Percentiles rank a stretch among this genome's conserved stretches.
Evolutionary conservation across 2,888 invertebrate genomes (phyloP).

Genomic region (Pterostichus niger): DNA sequence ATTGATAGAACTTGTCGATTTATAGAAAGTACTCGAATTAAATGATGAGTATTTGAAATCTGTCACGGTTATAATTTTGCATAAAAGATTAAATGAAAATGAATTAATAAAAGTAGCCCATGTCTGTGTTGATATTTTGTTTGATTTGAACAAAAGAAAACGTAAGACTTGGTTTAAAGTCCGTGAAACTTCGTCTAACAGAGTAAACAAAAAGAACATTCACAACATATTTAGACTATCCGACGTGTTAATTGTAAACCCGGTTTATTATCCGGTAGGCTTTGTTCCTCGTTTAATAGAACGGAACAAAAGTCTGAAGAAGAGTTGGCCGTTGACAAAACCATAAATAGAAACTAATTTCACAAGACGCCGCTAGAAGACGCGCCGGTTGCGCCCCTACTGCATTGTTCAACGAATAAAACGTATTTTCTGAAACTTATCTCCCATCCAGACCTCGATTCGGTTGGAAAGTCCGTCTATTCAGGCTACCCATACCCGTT

Average conservation of each 20-base stretch:
- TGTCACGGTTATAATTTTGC: too few species aligned
- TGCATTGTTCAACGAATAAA: constrained; percentile 60
- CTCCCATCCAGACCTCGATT: constrained; percentile 44
- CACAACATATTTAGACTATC: constrained; percentile 41
- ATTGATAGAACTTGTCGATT: background rate
- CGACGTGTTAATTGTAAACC: constrained; percentile 51
- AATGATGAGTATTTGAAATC: too few species aligned
- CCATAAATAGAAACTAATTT: constrained; percentile 64
- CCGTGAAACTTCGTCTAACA: constrained; percentile 28
- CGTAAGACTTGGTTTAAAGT: constrained; percentile 1
- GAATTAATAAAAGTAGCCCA: background rate
- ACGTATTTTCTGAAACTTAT: constrained; percentile 62
- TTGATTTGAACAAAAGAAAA: too few species aligned
- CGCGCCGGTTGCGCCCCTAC: background rate
- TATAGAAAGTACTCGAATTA: background rate
- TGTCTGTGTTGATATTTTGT: too few species aligned
- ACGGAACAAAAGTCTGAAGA: constrained; percentile 60
- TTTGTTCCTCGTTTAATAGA: constrained; percentile 49
- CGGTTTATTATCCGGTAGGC: constrained; percentile 49
- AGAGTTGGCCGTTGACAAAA: constrained; percentile 60
- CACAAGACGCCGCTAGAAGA: constrained; percentile 48
- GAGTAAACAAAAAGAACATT: constrained; percentile 34
- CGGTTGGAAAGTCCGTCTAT: constrained; percentile 61
- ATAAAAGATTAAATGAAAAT: background rate
- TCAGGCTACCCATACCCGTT: constrained; percentile 45